Evolutionary conservation across 2,797 vertebrate species (phyloP).

Genomic region (Channa striata): DNA sequence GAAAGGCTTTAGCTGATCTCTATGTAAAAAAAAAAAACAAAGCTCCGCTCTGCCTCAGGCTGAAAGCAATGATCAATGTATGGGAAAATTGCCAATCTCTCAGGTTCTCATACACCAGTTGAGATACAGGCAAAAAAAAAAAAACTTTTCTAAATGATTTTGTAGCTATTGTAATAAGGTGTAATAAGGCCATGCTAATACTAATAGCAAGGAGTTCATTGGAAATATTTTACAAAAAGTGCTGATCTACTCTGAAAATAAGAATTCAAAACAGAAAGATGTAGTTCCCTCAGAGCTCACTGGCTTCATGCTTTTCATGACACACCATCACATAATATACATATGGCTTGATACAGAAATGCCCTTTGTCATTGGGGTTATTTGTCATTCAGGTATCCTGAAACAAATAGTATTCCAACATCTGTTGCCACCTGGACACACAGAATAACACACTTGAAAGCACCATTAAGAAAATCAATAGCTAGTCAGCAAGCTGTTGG

Average conservation of each 20-base stretch:
- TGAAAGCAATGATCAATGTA: constrained; percentile 42
- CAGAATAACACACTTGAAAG: constrained; percentile 16
- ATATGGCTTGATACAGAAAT: constrained; percentile 25
- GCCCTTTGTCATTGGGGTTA: constrained; percentile 26
- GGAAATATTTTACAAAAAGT: constrained; percentile 11
- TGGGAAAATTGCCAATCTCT: constrained; percentile 33
- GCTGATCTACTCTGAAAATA: background rate
- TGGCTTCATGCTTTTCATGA: background rate
- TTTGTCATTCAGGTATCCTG: constrained; percentile 23
- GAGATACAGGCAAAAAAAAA: constrained; percentile 1
- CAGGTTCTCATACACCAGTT: constrained; percentile 19
- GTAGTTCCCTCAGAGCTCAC: constrained; percentile 9
- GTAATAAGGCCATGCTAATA: constrained; percentile 10
- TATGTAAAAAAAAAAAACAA: constrained; percentile 17
- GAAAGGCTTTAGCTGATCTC: constrained; percentile 12
- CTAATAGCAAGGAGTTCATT: background rate
- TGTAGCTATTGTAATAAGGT: constrained; percentile 19
- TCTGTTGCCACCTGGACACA: background rate
- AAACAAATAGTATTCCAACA: constrained; percentile 20
- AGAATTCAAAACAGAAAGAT: constrained; percentile 17
- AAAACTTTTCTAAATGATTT: constrained; percentile 8
- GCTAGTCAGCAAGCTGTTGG: constrained; percentile 11
- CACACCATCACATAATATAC: constrained; percentile 31
- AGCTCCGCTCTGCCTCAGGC: constrained; percentile 35
- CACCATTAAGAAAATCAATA: constrained; percentile 39